These are phyloP conservation scores for Lucinisca nassula DNA, from an alignment of 2,888 invertebrate species.

Conservation along the genomic window DNA sequence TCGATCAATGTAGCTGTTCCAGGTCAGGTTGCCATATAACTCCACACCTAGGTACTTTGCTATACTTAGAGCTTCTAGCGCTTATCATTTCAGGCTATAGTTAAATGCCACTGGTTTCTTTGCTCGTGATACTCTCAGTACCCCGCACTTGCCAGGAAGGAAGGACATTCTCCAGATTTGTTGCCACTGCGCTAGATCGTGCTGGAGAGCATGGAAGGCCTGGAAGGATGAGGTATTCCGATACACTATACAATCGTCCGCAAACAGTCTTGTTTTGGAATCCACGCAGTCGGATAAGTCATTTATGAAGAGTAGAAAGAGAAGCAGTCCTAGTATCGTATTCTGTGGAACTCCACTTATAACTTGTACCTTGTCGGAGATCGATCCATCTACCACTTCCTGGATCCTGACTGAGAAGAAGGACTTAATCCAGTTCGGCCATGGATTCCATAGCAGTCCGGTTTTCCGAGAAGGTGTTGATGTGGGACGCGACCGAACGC, in stretches of 20 bases:
- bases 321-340: constrained; percentile 3
- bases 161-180: constrained; percentile 9
- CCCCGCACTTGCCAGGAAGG: constrained; percentile 28
- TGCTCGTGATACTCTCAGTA: neutral
- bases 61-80: neutral
- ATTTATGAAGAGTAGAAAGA: constrained; percentile 34
- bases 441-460: constrained; percentile 29
- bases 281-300: constrained; percentile 3
- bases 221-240: neutral
- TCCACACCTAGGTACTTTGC: neutral
- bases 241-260: constrained; percentile 35
- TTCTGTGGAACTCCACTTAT: constrained; percentile 42
- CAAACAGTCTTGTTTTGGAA: constrained; percentile 7
- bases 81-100: constrained; percentile 2
- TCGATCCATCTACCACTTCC: constrained; percentile 31
- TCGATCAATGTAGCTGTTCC: neutral
- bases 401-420: constrained; percentile 26
- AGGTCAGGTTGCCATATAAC: neutral
- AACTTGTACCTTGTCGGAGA: constrained; percentile 31
- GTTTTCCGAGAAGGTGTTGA: constrained; percentile 9
- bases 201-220: neutral
- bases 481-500: constrained; percentile 39
- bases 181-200: neutral
- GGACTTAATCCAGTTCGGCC: constrained; percentile 26
- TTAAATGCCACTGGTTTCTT: neutral